A percentile compares a stretch with the other conserved stretches of the same genome.
Evolutionary conservation across 2,113 vertebrate genomes (phyloP).

Genomic region (Engraulis encrasicolus): DNA sequence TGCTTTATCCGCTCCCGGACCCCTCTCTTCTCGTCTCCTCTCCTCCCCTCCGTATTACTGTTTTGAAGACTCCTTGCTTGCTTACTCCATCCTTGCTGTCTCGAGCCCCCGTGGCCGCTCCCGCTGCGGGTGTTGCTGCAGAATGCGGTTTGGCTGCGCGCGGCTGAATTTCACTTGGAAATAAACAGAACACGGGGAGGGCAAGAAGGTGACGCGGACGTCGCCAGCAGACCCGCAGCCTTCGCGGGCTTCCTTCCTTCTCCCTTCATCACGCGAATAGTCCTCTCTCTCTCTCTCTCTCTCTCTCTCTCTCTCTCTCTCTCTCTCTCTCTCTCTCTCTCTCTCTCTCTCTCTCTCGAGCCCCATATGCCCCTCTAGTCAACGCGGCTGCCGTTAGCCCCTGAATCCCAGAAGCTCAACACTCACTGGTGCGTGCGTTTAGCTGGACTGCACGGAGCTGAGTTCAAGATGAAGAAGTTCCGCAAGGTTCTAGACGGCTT

Average conservation of each 20-base stretch:
- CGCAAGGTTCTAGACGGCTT: slow-evolving; percentile 98
- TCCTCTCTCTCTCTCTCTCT: slow-evolving; percentile 1
- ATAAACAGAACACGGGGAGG: slow-evolving; percentile 33
- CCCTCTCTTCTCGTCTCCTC: no score
- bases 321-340: not conserved
- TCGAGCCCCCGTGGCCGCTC: slow-evolving; percentile 33
- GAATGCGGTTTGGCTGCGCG: slow-evolving; percentile 67
- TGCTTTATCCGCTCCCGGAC: not conserved
- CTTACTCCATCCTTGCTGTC: slow-evolving; percentile 37
- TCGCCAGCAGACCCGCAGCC: not conserved
- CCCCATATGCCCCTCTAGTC: slow-evolving; percentile 39
- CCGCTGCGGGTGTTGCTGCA: slow-evolving; percentile 30
- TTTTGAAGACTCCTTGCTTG: not conserved
- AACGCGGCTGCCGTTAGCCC: slow-evolving; percentile 24
- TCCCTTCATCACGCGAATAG: no score
- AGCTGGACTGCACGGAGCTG: slow-evolving; percentile 8
- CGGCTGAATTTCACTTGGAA: slow-evolving; percentile 69
- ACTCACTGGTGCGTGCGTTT: slow-evolving; percentile 38
- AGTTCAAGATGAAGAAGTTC: slow-evolving; percentile 91
- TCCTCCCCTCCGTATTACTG: not conserved
- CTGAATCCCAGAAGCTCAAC: slow-evolving; percentile 2
- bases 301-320: not conserved
- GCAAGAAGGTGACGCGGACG: slow-evolving; percentile 3
- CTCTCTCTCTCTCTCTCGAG: not conserved
- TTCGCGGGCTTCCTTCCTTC: not conserved